Conservation (phyloP, 1,140 invertebrate species). For the Drosophila chauvacae region DNA sequence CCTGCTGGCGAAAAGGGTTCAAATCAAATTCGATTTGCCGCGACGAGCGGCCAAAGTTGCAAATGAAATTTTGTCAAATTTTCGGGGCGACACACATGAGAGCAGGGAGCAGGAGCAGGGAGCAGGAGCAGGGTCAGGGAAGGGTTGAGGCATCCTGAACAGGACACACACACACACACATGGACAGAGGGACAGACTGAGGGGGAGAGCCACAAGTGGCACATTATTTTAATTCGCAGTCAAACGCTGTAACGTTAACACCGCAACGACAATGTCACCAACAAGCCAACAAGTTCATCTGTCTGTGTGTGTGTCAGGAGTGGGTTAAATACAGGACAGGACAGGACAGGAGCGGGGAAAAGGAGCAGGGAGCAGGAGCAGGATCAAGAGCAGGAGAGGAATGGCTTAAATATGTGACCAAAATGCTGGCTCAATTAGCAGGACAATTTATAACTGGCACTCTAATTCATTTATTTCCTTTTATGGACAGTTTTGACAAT, state of each 20-base stretch:
- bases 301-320: constrained; percentile 16
- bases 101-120: not conserved
- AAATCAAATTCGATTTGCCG: constrained; percentile 77
- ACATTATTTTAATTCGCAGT: constrained; percentile 84
- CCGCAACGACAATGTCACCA: constrained; percentile 62
- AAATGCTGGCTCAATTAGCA: constrained; percentile 1
- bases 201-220: constrained; percentile 81
- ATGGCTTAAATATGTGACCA: not conserved
- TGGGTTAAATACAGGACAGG: constrained; percentile 18
- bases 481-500: not conserved
- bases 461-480: not conserved
- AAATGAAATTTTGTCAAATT: constrained; percentile 72
- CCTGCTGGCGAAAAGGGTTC: constrained; percentile 63
- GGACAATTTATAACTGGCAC: not conserved
- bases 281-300: constrained; percentile 41
- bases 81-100: constrained; percentile 29
- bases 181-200: not conserved
- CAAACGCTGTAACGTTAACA: constrained; percentile 79
- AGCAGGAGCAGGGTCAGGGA: not conserved
- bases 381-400: not conserved
- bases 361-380: not conserved
- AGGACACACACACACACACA: constrained; percentile 2
- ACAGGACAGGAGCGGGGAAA: not conserved
- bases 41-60: constrained; percentile 31
- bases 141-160: not conserved